A percentile compares a stretch with the other conserved stretches of the same genome.
Conservation (phyloP, 2,113 vertebrate species). For the Perca fluviatilis region DNA sequence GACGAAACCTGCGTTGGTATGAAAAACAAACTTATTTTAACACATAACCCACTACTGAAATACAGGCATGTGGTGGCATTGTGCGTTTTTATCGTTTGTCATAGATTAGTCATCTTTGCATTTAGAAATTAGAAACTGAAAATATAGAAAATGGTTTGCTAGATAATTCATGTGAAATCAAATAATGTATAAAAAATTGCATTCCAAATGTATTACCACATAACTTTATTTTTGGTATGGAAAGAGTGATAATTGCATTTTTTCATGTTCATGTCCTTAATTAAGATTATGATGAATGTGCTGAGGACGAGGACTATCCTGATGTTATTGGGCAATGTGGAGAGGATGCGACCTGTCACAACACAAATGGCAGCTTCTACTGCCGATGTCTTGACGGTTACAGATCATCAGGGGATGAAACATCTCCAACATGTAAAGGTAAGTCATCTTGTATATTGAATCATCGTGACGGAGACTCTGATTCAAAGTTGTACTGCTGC, state of each 20-base stretch:
- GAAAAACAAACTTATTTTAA: background rate
- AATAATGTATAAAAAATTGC: background rate
- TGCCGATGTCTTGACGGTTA: slow-evolving; percentile 73
- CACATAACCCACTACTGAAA: background rate
- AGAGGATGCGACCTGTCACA: accelerated
- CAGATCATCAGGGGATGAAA: accelerated
- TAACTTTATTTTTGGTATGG: background rate
- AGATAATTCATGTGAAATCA: background rate
- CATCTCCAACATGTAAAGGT: background rate
- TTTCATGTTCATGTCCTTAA: background rate
- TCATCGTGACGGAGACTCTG: accelerated
- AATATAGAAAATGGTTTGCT: background rate
- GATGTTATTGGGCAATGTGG: background rate
- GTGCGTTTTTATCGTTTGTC: background rate
- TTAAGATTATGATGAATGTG: slow-evolving; percentile 46
- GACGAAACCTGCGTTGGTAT: slow-evolving; percentile 16
- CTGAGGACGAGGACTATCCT: accelerated
- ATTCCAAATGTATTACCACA: background rate
- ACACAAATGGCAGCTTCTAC: slow-evolving; percentile 58
- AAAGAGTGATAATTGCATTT: no score
- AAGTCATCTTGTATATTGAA: background rate
- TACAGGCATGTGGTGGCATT: background rate
- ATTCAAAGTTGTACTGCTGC: background rate
- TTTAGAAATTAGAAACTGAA: background rate
- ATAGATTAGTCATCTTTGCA: background rate